Conservation (phyloP, 2,113 vertebrate genomes). For the Pantherophis guttatus region DNA sequence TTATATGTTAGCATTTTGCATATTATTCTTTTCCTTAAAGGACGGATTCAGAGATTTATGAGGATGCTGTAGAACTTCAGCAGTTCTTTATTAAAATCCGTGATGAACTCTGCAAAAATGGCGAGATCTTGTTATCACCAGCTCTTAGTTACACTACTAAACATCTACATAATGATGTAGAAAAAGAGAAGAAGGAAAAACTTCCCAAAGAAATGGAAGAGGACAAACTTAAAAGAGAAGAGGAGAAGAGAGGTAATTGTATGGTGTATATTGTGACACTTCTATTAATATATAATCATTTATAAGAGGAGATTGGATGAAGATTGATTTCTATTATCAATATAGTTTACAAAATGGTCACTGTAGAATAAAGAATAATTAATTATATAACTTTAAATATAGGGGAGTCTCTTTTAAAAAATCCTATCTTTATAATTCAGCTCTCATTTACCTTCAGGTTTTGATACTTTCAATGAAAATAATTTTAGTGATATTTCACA, state of each 20-base stretch:
- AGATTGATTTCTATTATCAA: neutral
- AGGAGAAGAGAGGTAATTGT: slow-evolving; percentile 91
- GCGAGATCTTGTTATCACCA: slow-evolving; percentile 94
- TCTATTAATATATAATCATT: neutral
- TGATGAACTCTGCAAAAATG: slow-evolving; percentile 97
- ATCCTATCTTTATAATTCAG: neutral
- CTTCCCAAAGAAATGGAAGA: slow-evolving; percentile 95
- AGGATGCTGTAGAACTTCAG: slow-evolving; percentile 96
- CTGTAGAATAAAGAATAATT: neutral
- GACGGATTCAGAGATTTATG: slow-evolving; percentile 98
- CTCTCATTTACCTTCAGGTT: neutral
- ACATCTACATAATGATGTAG: slow-evolving; percentile 93
- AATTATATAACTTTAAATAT: neutral
- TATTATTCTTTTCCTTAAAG: slow-evolving; percentile 61
- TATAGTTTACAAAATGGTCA: neutral
- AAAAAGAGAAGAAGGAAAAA: slow-evolving; percentile 97
- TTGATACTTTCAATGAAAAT: neutral
- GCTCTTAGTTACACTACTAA: slow-evolving; percentile 96
- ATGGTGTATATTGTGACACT: neutral
- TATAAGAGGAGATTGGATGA: neutral
- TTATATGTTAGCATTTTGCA: neutral
- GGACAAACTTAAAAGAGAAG: slow-evolving; percentile 95
- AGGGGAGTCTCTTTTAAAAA: neutral
- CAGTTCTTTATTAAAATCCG: slow-evolving; percentile 97
- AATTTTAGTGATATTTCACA: neutral